phyloP scores from a whole-genome alignment of 2,888 invertebrate genomes.

The Acronicta leporina region DNA sequence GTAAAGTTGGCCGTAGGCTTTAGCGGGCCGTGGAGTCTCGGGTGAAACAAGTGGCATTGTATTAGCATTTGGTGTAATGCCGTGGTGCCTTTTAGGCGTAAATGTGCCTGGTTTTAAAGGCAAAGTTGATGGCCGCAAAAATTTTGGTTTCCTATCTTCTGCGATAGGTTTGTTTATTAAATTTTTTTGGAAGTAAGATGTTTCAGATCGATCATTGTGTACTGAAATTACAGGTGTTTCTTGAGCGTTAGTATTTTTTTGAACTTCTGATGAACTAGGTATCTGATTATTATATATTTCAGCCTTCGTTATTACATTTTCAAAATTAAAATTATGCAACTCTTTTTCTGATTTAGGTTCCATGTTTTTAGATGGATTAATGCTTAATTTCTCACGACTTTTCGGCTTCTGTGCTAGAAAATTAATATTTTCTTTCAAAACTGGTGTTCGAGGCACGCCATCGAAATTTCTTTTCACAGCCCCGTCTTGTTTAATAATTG shows the following conservation, averaged over 20 bases:
- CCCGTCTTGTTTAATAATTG: slow-evolving; percentile 70
- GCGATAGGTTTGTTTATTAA: slow-evolving; percentile 63
- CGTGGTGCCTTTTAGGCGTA: slow-evolving; percentile 94
- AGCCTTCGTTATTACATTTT: slow-evolving; percentile 85
- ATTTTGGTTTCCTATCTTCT: slow-evolving; percentile 90
- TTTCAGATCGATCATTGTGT: slow-evolving; percentile 83
- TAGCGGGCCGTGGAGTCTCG: slow-evolving; percentile 96
- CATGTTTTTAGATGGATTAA: slow-evolving; percentile 61
- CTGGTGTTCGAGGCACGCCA: slow-evolving; percentile 72
- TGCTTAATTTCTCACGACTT: slow-evolving; percentile 67
- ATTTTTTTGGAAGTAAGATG: slow-evolving; percentile 85
- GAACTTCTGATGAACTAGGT: slow-evolving; percentile 79
- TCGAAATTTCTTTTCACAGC: slow-evolving; percentile 76
- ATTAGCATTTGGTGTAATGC: slow-evolving; percentile 94
- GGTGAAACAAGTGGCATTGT: slow-evolving; percentile 96
- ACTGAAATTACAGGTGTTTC: slow-evolving; percentile 64
- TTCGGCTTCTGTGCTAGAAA: slow-evolving; percentile 68
- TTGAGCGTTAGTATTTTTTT: slow-evolving; percentile 77
- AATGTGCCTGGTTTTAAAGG: slow-evolving; percentile 95
- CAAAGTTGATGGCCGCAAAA: slow-evolving; percentile 94
- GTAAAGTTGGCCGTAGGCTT: slow-evolving; percentile 96
- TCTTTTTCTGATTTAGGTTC: slow-evolving; percentile 76
- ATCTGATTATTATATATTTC: slow-evolving; percentile 86
- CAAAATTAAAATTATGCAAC: slow-evolving; percentile 83
- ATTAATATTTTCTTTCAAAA: slow-evolving; percentile 75